Evolutionary conservation across 2,888 invertebrate species (phyloP), one percentile per base, ranked within the genome.

Genomic region (Operophtera brumata): DNA sequence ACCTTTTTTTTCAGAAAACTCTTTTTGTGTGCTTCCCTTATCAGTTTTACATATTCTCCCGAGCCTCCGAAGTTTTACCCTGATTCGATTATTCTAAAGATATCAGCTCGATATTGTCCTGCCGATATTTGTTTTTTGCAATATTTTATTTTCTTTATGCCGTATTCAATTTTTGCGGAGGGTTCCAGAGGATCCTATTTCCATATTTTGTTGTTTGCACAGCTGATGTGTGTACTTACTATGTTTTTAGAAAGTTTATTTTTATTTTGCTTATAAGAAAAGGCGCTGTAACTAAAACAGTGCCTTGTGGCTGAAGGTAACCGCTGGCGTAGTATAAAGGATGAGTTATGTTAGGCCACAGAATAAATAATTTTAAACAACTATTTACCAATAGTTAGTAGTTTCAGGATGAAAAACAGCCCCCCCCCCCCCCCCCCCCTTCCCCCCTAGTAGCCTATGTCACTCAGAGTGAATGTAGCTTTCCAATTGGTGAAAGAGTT

Each of bases 61-160:
- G 46, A 51, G 50, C 34, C 57, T 47, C 55, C 42, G 43, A 64
- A 61, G 56, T 79, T 76, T 73, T 62, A 61, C 49, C 66, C 69
- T 70, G 70, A 79, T 79, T 78, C 76, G 78, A 81, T 80, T 79
- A 79, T 78, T 75, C 72, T 65, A 67, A 71, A 72, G 77, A 77
- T 76, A 78, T 76, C 71, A 66, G 61, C 61, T 47, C 58, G 67
- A 73, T 75, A 76, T 71, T 75, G 73, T 75, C 71, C 72, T 71
- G 61, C 59, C 65, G 73, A 77, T 78, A 78, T 80, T 78, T 79
- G 77, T 75, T 77, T 75, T 70, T 69, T 64, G 65, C 68, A 65
- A 74, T 78, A 75, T 73, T 74, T 76, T 76, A 73, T 72, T 74
- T 62, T 62, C 62, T 74, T 73, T 77, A 72, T 73, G 70, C 71